Percentiles rank a stretch among this genome's conserved stretches.
Conservation (phyloP, 2,113 vertebrate genomes). For the Galbula dea region DNA sequence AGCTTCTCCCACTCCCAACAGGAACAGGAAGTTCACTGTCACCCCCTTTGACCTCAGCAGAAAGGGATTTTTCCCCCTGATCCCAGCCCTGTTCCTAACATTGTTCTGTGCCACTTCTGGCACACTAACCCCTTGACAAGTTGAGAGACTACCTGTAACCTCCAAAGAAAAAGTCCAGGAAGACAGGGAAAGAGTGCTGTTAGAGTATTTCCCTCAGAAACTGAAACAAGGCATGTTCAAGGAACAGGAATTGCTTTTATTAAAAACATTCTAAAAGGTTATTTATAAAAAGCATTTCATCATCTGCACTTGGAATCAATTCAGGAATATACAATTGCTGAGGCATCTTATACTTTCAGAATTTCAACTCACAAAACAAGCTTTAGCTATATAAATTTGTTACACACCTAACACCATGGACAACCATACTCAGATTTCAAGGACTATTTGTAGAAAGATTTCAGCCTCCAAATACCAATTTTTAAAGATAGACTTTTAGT, state of each 20-base stretch:
- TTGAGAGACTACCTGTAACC: not conserved
- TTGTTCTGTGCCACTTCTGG: not conserved
- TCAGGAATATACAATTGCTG: not conserved
- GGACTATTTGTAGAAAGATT: not conserved
- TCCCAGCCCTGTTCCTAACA: not conserved
- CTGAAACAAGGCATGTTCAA: not conserved
- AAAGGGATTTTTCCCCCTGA: not conserved
- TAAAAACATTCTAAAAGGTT: conserved; percentile 43
- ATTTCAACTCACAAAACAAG: not conserved
- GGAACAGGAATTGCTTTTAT: conserved; percentile 42
- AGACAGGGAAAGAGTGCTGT: not conserved
- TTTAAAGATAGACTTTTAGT: not conserved
- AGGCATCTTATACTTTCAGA: not conserved
- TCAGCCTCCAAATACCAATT: not conserved
- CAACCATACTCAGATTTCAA: not conserved
- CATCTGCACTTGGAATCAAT: not conserved
- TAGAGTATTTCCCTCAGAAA: not conserved
- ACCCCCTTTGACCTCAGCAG: not conserved
- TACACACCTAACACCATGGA: not conserved
- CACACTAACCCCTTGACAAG: not conserved
- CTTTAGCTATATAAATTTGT: not conserved
- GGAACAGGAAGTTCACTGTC: not conserved
- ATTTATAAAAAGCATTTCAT: conserved; percentile 28
- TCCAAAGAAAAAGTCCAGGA: not conserved
- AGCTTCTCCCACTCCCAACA: not conserved